Base-by-base conservation (phyloP, 2,888 invertebrate species). In the Neuroscelio doddi region DNA sequence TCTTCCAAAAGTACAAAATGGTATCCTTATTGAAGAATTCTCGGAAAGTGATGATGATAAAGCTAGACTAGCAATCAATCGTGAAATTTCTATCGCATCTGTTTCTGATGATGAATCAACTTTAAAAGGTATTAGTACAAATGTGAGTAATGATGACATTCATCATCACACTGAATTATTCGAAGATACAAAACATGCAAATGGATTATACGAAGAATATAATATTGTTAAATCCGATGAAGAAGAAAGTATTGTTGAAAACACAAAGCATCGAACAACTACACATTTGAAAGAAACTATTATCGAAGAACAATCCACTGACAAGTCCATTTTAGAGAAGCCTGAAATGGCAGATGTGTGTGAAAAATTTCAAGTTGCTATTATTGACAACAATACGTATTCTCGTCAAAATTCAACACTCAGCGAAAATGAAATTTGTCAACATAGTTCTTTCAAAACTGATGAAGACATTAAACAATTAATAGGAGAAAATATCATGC, bases 1-100 rank as follows among this genome's bases (percentile, higher is more conserved):
- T n/a, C 59, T 64, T 1, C 66, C 70, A 1, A 79, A 72, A 16
- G 65, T 77, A 0, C 80, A 77, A 38, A 84, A 79, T 36, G 85
- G 85, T 4, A 75, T 85, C n/a, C 56, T 86, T 3, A 70, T 81
- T 47, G 85, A 85, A 68, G 85, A 85, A 58, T 83, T 72, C 69
- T 85, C 83, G n/a, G 82, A 88, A 80, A 76, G 87, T 72, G 81
- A 87, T 75, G 77, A 86, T 77, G 36, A 83, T 76, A 78, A 81
- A 76, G 64, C 78, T 1, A 85, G 74, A 64, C 79, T 85, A 2
- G 68, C 74, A 3, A 79, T 84, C 0, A 87, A 87, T 72, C 86
- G 90, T 69, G 87, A 88, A 1, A 81, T 90, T n/a, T 90, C 90
- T 0, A 90, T 91, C n/a, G 87, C 88, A 63, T 90, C 90, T 0